Base-by-base conservation (phyloP, 2,113 vertebrate species). In the Mohoua ochrocephala region DNA sequence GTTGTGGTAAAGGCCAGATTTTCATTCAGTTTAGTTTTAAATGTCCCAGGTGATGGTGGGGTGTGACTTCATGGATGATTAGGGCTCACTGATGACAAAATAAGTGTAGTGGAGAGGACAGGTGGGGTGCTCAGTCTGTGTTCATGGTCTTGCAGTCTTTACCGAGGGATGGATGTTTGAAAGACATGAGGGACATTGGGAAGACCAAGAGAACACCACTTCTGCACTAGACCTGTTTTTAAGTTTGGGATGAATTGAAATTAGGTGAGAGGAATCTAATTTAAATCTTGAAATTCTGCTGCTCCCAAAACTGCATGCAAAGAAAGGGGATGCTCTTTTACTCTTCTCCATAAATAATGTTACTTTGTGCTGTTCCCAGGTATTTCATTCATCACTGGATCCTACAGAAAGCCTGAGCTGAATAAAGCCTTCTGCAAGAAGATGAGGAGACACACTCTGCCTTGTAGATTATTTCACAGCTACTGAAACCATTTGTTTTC, bases 371-470 rank as follows among this genome's bases (percentile, higher is more conserved):
- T 42, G 28, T 45, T 93, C 85, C 73, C 61, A 68, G 84, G 92
- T 67, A 75, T 97, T 95, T 77, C 81, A 95, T 97, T 97, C 71
- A 96, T 97, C 93, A 96, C 41, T 61, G 84, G 69, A 76, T 94
- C 7, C 7, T 67, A 60, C 15, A 74, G 86, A 80, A 93, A 95
- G 61, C 87, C 86, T 92, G 96, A 96, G 73, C 53, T 95, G 95
- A 96, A 96, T 95, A 93, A 95, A 97, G 78, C 59, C 91, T 70
- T 59, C 86, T 78, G 84, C 88, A 86, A 82, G 91, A 84, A 87
- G 87, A 92, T 77, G 91, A 94, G 91, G 87, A 91, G 95, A 53
- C 13, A 49, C 61, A 54, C 47, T 82, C 76, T 95, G 78, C 94
- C 78, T 94, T 88, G 81, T 63, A 92, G 95, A 94, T 97, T 95